phyloP scores from a whole-genome alignment of 2,888 invertebrate genomes.

The Mylabris sibirica region DNA sequence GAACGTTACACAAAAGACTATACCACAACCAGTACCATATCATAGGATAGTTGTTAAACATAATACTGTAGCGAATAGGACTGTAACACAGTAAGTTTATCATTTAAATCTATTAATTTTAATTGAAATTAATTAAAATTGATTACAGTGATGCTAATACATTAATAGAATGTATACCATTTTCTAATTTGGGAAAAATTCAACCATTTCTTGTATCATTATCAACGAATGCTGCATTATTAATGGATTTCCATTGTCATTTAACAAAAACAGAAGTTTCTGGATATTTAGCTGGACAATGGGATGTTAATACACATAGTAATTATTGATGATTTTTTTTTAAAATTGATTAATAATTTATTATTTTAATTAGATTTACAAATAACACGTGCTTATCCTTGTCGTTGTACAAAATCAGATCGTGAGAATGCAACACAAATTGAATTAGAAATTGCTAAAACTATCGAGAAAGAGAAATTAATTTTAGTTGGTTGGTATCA shows the following conservation, averaged over 20 bases:
- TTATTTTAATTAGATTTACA: conserved; percentile 73
- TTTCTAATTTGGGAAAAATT: conserved; percentile 85
- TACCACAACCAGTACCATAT: conserved; percentile 56
- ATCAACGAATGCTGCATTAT: conserved; percentile 83
- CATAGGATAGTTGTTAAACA: conserved; percentile 78
- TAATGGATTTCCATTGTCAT: conserved; percentile 94
- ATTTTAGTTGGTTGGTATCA: conserved; percentile 95
- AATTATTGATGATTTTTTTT: conserved; percentile 57
- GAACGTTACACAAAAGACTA: conserved; percentile 44
- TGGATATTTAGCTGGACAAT: conserved; percentile 94
- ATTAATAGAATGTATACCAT: conserved; percentile 87
- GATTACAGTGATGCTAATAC: conserved; percentile 84
- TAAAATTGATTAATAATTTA: conserved; percentile 3
- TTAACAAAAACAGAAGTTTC: conserved; percentile 92
- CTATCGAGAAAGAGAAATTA: conserved; percentile 82
- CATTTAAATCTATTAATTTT: no score
- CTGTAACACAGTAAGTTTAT: conserved; percentile 75
- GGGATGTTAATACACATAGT: conserved; percentile 95
- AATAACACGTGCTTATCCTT: conserved; percentile 89
- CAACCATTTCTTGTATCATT: conserved; percentile 92
- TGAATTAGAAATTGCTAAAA: conserved; percentile 82
- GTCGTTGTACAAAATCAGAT: conserved; percentile 82
- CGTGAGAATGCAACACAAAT: conserved; percentile 77
- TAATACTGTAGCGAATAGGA: conserved; percentile 77
- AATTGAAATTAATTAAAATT: background rate